Evolutionary conservation across 2,888 invertebrate species (phyloP).

Genomic region (Heterodera filipjevi): DNA sequence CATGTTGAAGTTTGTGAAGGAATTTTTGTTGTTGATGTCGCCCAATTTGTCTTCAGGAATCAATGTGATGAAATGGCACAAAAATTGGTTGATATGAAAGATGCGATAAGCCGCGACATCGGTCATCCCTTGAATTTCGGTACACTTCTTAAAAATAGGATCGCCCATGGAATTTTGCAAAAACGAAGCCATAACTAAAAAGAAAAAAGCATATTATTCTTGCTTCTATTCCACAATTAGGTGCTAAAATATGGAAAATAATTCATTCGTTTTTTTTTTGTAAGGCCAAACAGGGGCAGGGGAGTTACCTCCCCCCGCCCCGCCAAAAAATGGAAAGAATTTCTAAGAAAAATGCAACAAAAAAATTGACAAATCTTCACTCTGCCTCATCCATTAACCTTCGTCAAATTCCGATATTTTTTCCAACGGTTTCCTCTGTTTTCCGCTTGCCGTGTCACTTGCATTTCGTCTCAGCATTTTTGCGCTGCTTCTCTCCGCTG

Average conservation of each 20-base stretch:
- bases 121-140: background rate
- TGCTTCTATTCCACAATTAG: too few relatives aligned
- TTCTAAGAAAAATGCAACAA: too few relatives aligned
- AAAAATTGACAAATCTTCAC: too few relatives aligned
- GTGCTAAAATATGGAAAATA: too few relatives aligned
- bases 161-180: background rate
- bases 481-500: background rate
- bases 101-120: background rate
- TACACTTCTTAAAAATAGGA: background rate
- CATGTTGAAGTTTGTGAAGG: background rate
- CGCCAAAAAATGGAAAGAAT: too few relatives aligned
- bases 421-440: background rate
- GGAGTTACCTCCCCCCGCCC: too few relatives aligned
- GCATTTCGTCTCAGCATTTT: background rate
- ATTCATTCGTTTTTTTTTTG: too few relatives aligned
- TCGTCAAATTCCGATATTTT: background rate
- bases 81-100: background rate
- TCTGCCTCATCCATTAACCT: background rate
- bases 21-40: background rate
- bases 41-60: background rate
- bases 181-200: background rate
- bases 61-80: background rate
- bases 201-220: background rate
- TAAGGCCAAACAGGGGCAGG: too few relatives aligned
- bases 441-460: background rate